These are phyloP conservation scores for Hemiprocne comata DNA, from an alignment of 2,113 vertebrate species.

Conservation along the genomic window DNA sequence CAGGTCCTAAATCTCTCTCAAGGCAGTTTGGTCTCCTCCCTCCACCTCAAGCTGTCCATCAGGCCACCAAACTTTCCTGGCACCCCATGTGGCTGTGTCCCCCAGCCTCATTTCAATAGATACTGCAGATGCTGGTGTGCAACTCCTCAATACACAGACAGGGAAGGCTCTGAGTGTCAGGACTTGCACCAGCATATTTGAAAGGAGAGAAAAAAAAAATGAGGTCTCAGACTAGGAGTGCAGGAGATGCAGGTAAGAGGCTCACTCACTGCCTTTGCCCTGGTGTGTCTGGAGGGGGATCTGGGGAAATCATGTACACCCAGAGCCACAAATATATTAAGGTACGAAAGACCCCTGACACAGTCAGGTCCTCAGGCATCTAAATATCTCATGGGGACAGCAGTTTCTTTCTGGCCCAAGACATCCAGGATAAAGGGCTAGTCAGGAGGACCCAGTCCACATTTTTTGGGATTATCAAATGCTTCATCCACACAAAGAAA, in stretches of 20 bases:
- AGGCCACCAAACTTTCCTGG: neutral
- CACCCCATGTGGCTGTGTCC: neutral
- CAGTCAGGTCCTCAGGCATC: neutral
- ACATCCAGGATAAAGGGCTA: neutral
- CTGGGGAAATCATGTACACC: accelerated
- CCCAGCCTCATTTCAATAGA: neutral
- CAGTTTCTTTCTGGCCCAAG: neutral
- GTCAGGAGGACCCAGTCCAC: neutral
- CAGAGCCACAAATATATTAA: neutral
- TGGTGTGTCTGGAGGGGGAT: neutral
- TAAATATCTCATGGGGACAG: neutral
- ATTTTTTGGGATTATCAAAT: neutral
- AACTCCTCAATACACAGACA: neutral
- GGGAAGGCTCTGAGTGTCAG: neutral
- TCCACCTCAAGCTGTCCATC: neutral
- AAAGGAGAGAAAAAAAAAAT: neutral
- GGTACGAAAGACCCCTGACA: neutral
- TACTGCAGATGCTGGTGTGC: neutral
- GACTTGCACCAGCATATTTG: accelerated
- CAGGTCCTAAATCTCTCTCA: neutral
- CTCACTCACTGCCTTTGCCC: neutral
- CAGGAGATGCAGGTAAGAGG: neutral
- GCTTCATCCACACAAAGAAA: neutral
- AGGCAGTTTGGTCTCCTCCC: neutral
- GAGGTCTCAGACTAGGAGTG: neutral